phyloP scores from a whole-genome alignment of 2,113 vertebrate species.

The Podiceps cristatus region DNA sequence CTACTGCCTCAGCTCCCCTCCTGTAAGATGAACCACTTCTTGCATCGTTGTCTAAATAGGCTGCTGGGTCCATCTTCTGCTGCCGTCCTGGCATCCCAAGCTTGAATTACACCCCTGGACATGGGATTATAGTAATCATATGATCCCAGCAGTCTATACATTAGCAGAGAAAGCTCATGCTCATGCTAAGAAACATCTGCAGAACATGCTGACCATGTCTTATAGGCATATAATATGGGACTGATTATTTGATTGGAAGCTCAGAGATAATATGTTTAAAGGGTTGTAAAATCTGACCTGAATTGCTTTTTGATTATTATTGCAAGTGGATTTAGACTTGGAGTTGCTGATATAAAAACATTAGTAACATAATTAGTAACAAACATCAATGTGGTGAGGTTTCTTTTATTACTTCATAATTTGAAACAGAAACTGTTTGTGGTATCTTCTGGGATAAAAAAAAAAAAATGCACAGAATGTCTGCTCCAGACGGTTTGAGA shows the following conservation, averaged over 20 bases:
- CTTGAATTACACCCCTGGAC: background rate
- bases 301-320: slow-evolving; percentile 1
- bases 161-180: background rate
- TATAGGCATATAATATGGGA: background rate
- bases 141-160: background rate
- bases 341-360: slow-evolving; percentile 34
- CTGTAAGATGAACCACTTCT: background rate
- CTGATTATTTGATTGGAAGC: slow-evolving; percentile 10
- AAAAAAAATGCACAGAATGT: background rate
- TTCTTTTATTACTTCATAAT: slow-evolving; percentile 47
- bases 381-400: background rate
- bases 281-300: slow-evolving; percentile 23
- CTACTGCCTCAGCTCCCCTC: background rate
- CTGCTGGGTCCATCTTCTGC: background rate
- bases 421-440: slow-evolving; percentile 46
- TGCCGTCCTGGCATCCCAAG: background rate
- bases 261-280: slow-evolving; percentile 25
- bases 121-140: too few species aligned
- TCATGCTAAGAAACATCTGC: background rate
- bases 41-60: background rate
- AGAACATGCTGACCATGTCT: background rate
- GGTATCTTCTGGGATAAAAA: background rate
- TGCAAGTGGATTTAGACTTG: slow-evolving; percentile 4
- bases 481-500: slow-evolving; percentile 24
- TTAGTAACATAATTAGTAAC: slow-evolving; percentile 36